Evolutionary conservation across 2,888 invertebrate genomes (phyloP), one percentile per base, ranked within the genome.

Genomic region (Gasteruption jaculator): DNA sequence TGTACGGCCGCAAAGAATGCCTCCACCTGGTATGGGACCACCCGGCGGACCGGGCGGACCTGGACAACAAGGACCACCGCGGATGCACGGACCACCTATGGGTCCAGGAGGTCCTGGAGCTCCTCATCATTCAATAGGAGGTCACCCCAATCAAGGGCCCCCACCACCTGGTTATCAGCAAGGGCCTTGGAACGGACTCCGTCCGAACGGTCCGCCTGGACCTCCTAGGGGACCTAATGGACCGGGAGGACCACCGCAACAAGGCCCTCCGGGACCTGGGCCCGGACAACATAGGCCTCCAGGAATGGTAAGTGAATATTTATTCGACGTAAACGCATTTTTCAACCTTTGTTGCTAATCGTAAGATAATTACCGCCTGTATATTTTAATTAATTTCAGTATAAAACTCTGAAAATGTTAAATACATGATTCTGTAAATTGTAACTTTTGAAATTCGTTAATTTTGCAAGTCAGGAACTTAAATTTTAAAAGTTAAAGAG

Each of bases 151-250:
- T 52, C 74, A 74, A 54, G 78, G 75, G 30, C 80, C 80, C 25
- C 73, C 73, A 2, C 73, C 73, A 15, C 79, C 79, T 25, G 74
- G 81, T 22, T 82, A 82, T 71, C 82, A 81, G 58, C 78, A 73
- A 44, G 70, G 69, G 3, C 76, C 76, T 29, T 79, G 78, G 78
- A 79, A 78, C 53, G 78, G 78, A 1, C 77, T 76, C 1, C 65
- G 77, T 49, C 76, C 76, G 1, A 77, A 76, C 53, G 77, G 76
- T 3, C 79, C 80, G 31, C 75, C 74, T 14, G 75, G 75, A 34
- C 75, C 74, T 18, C 78, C 78, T 4, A 66, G 73, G 46, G 73
- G 73, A 20, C 72, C 73, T 3, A 74, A 76, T 19, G 77, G 77
- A 20, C 78, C 78, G 10, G 73, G 76, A 24, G 81, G 80, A 45